Base-by-base conservation (phyloP, 2,888 invertebrate genomes). In the Miltochrista miniata region DNA sequence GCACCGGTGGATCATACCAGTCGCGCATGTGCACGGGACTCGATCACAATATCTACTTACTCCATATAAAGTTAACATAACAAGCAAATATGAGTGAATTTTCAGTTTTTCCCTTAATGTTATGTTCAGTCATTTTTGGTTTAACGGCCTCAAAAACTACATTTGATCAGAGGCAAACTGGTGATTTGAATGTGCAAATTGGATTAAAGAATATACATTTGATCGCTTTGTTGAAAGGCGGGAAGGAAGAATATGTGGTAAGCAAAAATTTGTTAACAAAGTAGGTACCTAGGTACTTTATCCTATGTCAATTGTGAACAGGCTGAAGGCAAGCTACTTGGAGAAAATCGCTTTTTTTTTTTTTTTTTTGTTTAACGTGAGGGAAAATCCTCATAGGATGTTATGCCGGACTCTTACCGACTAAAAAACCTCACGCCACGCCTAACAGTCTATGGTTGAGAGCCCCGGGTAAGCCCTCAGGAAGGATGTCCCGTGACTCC, bases 151-250 rank as follows among this genome's bases (percentile, higher is more conserved):
- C 75, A 54, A 72, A 81, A 1, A 74, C 77, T 9, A 72, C 70
- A 42, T 79, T 81, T 81, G 96, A 96, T 81, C 96, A 96, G 81
- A 93, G 95, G 39, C 96, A 97, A 86, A 94, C 93, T 3, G 96
- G 96, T 14, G 94, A 95, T 66, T 92, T 95, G 64, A 97, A 97
- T 82, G 94, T 97, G 61, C 96, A 96, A 75, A 91, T 97, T 58
- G 95, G 95, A 81, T 87, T 96, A 59, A 96, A 96, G 85, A 95
- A 96, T 83, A 92, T 96, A 59, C 93, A 95, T 72, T 93, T 96
- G 68, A 92, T 96, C 68, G 96, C 95, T 7, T 76, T 95, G 33
- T 73, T 95, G 58, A 93, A 93, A 65, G 93, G 93, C 35, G 92
- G 93, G 35, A 84, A 93, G 65, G 94, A 93, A 56, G 93, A 93